These are phyloP conservation scores for Acromyrmex charruanus DNA, from an alignment of 1,140 invertebrate species.

Conservation along the genomic window DNA sequence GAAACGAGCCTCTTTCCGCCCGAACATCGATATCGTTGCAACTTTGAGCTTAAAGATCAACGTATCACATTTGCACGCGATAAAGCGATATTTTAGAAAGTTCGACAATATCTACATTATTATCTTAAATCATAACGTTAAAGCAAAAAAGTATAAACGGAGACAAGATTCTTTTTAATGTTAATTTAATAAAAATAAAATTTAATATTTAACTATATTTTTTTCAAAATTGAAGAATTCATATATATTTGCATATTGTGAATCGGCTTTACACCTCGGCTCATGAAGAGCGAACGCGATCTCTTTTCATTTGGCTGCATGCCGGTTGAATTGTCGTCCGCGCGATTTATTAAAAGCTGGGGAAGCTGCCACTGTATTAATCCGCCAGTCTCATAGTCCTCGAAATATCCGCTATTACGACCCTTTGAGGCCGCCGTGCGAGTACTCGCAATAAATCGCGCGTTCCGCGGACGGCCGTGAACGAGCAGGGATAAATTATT, in stretches of 20 bases:
- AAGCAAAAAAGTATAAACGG: neutral
- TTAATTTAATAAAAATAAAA: slow-evolving; percentile 11
- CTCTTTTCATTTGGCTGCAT: slow-evolving; percentile 32
- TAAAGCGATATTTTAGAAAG: neutral
- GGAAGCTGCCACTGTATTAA: slow-evolving; percentile 62
- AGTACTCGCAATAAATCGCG: slow-evolving; percentile 57
- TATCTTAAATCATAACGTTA: neutral
- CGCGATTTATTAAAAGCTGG: slow-evolving; percentile 60
- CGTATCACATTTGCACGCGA: neutral
- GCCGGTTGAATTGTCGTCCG: slow-evolving; percentile 19
- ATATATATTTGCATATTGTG: slow-evolving; percentile 5
- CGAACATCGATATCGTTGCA: neutral
- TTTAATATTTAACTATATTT: neutral
- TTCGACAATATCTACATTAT: neutral
- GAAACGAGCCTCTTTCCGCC: slow-evolving; percentile 41
- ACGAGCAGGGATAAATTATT: slow-evolving; percentile 57
- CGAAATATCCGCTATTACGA: slow-evolving; percentile 58
- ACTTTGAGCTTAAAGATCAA: slow-evolving; percentile 21
- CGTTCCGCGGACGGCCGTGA: slow-evolving; percentile 19
- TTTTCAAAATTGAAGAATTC: neutral
- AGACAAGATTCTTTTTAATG: neutral
- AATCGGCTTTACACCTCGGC: slow-evolving; percentile 27
- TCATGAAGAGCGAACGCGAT: slow-evolving; percentile 38
- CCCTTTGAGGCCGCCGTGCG: slow-evolving; percentile 47
- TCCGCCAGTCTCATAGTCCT: slow-evolving; percentile 58